Evolutionary conservation across 1,140 invertebrate genomes (phyloP).

Genomic region (Batillaria attramentaria): DNA sequence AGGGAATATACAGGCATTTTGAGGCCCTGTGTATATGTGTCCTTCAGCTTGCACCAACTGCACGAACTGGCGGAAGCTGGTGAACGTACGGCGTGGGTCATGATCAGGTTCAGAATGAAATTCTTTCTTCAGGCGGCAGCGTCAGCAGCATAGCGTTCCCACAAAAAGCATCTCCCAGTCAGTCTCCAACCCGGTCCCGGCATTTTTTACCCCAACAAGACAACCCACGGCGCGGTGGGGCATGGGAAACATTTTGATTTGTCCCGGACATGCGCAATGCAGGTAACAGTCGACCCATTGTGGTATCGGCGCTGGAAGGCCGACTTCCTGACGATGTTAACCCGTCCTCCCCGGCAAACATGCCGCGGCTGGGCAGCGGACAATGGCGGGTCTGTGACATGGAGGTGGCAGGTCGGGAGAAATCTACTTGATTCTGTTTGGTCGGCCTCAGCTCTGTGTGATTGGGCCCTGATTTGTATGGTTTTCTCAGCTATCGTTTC

Average conservation of each 20-base stretch:
- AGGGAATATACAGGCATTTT: too few relatives aligned
- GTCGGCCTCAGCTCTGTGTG: background rate
- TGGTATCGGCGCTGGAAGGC: background rate
- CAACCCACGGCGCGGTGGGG: background rate
- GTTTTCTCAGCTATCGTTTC: slow-evolving; percentile 14
- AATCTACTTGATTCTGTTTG: slow-evolving; percentile 15
- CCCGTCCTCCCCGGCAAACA: background rate
- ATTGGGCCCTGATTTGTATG: slow-evolving; percentile 8
- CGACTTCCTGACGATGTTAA: slow-evolving; percentile 17
- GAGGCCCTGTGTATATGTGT: too few relatives aligned
- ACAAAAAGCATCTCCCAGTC: slow-evolving; percentile 1
- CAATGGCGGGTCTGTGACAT: background rate
- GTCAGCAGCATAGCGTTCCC: background rate
- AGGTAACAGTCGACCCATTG: background rate
- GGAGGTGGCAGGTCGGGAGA: slow-evolving; percentile 11
- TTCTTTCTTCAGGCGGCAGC: background rate
- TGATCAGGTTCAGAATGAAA: slow-evolving; percentile 1
- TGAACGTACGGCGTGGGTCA: too few relatives aligned
- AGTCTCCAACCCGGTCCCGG: background rate
- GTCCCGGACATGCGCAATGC: slow-evolving; percentile 12
- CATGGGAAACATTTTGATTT: slow-evolving; percentile 15
- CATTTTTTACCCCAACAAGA: background rate
- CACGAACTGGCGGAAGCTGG: too few relatives aligned
- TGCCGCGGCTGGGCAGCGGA: background rate
- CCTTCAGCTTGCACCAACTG: too few relatives aligned